These are phyloP conservation scores for Theristicus caerulescens DNA, from an alignment of 2,113 vertebrate species.

Conservation along the genomic window DNA sequence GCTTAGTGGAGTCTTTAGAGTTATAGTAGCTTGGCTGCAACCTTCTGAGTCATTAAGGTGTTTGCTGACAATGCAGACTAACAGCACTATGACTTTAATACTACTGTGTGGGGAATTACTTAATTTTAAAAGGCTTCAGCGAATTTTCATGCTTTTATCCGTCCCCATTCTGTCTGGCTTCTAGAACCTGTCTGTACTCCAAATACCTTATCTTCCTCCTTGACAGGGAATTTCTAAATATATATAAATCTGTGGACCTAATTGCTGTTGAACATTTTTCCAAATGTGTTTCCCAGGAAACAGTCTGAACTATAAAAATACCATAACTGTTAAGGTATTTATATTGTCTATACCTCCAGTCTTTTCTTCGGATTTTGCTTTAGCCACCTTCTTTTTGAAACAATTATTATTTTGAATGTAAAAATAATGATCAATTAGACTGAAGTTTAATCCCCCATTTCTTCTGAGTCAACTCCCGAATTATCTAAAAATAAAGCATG, in stretches of 20 bases:
- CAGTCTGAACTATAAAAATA: not conserved
- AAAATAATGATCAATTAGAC: not conserved
- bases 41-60: conserved; percentile 32
- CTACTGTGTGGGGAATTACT: not conserved
- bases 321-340: not conserved
- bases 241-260: not conserved
- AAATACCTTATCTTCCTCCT: not conserved
- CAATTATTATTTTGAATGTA: not conserved
- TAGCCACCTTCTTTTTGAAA: not conserved
- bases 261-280: not conserved
- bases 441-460: not conserved
- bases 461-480: not conserved
- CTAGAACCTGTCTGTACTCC: not conserved
- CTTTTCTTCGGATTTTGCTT: not conserved
- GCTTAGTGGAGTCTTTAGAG: not conserved
- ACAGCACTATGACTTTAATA: not conserved
- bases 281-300: not conserved
- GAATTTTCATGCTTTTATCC: not conserved
- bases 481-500: not conserved
- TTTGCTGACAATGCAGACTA: conserved; percentile 45
- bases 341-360: not conserved
- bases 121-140: conserved; percentile 25
- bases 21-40: conserved; percentile 19
- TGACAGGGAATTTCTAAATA: not conserved
- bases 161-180: not conserved